Base-by-base conservation (phyloP, 2,797 vertebrate species). In the Chelon labrosus region DNA sequence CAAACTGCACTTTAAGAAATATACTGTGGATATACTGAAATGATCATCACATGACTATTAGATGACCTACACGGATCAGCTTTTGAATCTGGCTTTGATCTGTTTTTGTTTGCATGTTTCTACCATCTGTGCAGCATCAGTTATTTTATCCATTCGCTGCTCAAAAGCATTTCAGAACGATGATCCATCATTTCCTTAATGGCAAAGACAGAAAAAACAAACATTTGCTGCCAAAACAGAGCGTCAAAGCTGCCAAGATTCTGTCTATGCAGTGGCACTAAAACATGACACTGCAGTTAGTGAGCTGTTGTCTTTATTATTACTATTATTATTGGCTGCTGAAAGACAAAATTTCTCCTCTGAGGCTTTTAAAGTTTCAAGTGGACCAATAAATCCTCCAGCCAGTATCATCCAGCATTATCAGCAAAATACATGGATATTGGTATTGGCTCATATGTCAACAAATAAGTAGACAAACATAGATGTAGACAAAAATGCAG, bases 61-160 rank as follows among this genome's bases (percentile, higher is more conserved):
- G 44, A 62, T 42, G 42, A 42, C 42, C 10, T 27, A 70, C 10
- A 50, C 35, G 31, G 25, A 44, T 76, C 69, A 41, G 52, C 41
- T 54, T 53, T 75, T 46, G 6, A 22, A 31, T 71, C 38, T 65
- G 9, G 44, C 57, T 46, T 53, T 70, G 25, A 66, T 88, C 2
- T 59, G 56, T 53, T 71, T 52, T 61, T 79, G 62, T 80, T 75
- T 80, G 31, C 69, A 71, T 70, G 60, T 39, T 57, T 75, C 56
- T 20, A 38, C 42, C 80, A 74, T 85, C 70, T 81, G 71, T 59
- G 25, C 4, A 73, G 10, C 59, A 79, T 65, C 49, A 47, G 8
- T 47, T 65, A 50, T 72, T 78, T 59, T 19, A 70, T 20, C 41
- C 37, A 47, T 49, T 64, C 0, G 20, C 20, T 35, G 11, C 61